These are phyloP conservation scores for Nymphalis polychloros DNA, from an alignment of 2,888 invertebrate species.

Conservation along the genomic window DNA sequence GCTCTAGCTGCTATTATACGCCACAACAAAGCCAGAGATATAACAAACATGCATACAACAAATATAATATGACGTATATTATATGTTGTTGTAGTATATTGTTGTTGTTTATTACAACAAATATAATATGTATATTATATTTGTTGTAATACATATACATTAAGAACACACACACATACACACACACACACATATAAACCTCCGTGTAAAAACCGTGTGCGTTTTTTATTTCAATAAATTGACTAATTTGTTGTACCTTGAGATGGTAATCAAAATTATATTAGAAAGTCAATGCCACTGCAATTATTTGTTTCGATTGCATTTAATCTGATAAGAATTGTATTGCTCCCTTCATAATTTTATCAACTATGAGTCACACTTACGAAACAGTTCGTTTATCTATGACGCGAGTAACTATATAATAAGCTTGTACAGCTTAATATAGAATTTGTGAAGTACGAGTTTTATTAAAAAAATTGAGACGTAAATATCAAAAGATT, in stretches of 20 bases:
- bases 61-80: not conserved
- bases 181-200: not conserved
- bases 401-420: not conserved
- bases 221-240: conserved; percentile 17
- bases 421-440: not conserved
- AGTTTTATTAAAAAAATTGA: too few species aligned
- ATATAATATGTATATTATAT: not conserved
- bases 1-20: too few species aligned
- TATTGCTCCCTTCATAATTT: conserved; percentile 29
- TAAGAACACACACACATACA: too few species aligned
- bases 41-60: not conserved
- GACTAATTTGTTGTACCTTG: conserved; percentile 9
- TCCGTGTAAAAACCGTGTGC: not conserved
- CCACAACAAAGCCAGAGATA: too few species aligned
- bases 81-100: not conserved
- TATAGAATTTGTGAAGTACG: too few species aligned
- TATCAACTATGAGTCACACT: conserved; percentile 27
- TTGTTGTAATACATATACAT: not conserved
- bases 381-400: conserved; percentile 8
- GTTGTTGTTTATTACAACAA: too few species aligned
- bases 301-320: conserved; percentile 39
- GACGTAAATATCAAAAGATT: too few species aligned
- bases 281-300: conserved; percentile 46
- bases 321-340: conserved; percentile 38
- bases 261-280: conserved; percentile 33